Evolutionary conservation across 2,888 invertebrate species (phyloP).

Genomic region (Leptura quadrifasciata): DNA sequence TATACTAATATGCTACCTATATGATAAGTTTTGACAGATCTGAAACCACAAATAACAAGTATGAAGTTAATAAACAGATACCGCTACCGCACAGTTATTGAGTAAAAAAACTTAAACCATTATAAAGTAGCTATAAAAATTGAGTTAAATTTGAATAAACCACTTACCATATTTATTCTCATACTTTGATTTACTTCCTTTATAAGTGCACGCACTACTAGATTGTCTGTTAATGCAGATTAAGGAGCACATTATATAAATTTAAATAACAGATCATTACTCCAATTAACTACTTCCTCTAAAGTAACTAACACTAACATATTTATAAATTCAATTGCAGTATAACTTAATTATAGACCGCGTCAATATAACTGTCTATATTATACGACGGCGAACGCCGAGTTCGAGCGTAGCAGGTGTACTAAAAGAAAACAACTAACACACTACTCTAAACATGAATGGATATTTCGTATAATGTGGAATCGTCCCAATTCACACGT

Average conservation of each 20-base stretch:
- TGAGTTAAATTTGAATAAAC: neutral
- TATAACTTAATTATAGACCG: conserved; percentile 36
- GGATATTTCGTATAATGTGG: conserved; percentile 32
- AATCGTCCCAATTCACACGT: conserved; percentile 45
- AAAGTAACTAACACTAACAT: conserved; percentile 10
- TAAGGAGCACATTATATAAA: conserved; percentile 57
- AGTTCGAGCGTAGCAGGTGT: conserved; percentile 26
- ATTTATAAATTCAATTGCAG: conserved; percentile 37
- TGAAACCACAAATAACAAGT: too few species aligned
- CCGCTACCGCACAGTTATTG: too few species aligned
- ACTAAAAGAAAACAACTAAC: conserved; percentile 20
- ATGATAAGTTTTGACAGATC: too few species aligned
- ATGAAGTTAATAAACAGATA: too few species aligned
- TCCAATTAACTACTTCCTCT: conserved; percentile 36
- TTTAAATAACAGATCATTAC: conserved; percentile 26
- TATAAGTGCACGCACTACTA: conserved; percentile 48
- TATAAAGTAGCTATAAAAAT: neutral
- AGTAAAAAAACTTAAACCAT: too few species aligned
- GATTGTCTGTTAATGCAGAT: conserved; percentile 59
- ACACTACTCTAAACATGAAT: conserved; percentile 27
- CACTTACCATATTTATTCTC: conserved; percentile 30
- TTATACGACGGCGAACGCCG: neutral
- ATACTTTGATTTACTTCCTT: conserved; percentile 33
- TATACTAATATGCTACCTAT: too few species aligned
- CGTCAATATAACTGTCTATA: conserved; percentile 34